Evolutionary conservation across 2,113 vertebrate species (phyloP).

Genomic region (Silurus meridionalis): DNA sequence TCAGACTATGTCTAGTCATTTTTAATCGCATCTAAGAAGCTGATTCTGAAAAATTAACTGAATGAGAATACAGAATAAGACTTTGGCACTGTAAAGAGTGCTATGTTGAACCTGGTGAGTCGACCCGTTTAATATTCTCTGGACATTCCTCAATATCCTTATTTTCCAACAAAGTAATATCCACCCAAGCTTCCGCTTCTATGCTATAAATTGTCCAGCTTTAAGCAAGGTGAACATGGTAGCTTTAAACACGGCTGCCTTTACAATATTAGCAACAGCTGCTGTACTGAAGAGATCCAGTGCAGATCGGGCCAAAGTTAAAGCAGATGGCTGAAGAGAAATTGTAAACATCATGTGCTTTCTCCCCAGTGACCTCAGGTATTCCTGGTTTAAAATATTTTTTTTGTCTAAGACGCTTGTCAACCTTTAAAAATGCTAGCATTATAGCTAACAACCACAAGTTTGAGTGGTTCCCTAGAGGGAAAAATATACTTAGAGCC

Average conservation of each 20-base stretch:
- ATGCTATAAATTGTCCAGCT: constrained; percentile 26
- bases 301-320: constrained; percentile 31
- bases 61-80: neutral
- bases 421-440: constrained; percentile 28
- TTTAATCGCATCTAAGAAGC: constrained; percentile 19
- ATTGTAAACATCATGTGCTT: constrained; percentile 41
- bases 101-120: neutral
- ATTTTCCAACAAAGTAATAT: constrained; percentile 3
- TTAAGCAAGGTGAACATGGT: constrained; percentile 13
- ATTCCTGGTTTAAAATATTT: constrained; percentile 32
- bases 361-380: constrained; percentile 24
- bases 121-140: neutral
- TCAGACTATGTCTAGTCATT: neutral
- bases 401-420: constrained; percentile 47
- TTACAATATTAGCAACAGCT: constrained; percentile 33
- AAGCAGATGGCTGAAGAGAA: constrained; percentile 36
- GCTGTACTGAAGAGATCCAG: constrained; percentile 23
- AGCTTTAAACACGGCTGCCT: constrained; percentile 22
- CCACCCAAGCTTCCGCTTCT: neutral
- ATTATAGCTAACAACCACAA: neutral
- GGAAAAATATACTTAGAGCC: constrained; percentile 51
- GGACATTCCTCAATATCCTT: constrained; percentile 6
- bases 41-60: neutral
- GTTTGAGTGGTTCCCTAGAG: neutral
- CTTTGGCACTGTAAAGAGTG: neutral